Base-by-base conservation (phyloP, 2,113 vertebrate species). In the Marmota flaviventris region DNA sequence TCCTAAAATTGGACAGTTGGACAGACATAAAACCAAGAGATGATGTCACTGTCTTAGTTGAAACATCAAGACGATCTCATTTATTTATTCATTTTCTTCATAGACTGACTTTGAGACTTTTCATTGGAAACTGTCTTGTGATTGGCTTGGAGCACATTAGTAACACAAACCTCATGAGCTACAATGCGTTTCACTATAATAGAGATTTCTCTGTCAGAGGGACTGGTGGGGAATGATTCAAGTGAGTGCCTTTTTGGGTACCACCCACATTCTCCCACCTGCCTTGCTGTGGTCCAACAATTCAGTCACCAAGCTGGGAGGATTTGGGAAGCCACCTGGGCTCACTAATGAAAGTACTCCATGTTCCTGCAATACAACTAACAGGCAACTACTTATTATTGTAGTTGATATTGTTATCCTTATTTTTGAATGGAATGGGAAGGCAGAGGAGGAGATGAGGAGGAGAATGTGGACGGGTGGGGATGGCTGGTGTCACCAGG, bases 21-120 rank as follows among this genome's bases (percentile, higher is more conserved):
- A 69, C 73, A 96, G 94, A 97, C 58, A 84, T 42, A 89, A 92
- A 94, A 84, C 93, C 70, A 88, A 91, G 76, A 96, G 84, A 53
- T 76, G 77, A n/a, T 93, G 69, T 77, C 70, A 91, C 24, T 72
- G 4, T 86, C 72, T 94, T 91, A n/a, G 34, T 90, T 65, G 75
- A 97, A 92, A 79, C 63, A 90, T 70, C 34, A 76, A 61, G 67
- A 76, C 34, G 5, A n/a, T 63, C 29, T 87, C 37, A 42, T 96
- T 93, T 90, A 0, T 86, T 82, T 24, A 67, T 67, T 69, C 32
- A 18, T 70, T 70, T 32, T 11, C 42, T 88, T 9, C 4, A 17
- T 67, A 48, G n/a, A 94, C 14, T 27, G 32, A 27, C 82, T 58
- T 77, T 90, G 42, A 77, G 92, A 58, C 61, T 84, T 93, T 95